These are phyloP conservation scores for Psittacula derbiana DNA, from an alignment of 2,797 vertebrate genomes.

Conservation along the genomic window DNA sequence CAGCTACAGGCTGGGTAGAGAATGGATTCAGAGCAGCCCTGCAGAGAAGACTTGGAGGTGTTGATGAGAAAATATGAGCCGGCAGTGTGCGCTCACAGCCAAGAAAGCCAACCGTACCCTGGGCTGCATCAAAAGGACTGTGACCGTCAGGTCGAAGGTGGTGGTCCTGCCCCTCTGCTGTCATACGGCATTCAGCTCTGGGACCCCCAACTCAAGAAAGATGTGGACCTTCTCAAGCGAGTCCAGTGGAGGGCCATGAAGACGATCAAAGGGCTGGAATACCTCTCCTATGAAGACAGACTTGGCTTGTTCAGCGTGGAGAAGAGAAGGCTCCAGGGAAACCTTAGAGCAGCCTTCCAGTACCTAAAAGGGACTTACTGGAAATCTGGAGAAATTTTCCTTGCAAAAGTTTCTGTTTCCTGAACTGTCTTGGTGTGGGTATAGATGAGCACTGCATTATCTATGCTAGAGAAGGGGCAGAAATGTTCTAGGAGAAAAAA, in stretches of 20 bases:
- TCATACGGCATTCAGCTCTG: background rate
- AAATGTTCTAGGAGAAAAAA: background rate
- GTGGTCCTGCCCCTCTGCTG: background rate
- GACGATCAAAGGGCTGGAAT: background rate
- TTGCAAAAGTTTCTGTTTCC: background rate
- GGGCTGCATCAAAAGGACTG: background rate
- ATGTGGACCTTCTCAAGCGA: background rate
- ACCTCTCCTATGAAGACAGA: background rate
- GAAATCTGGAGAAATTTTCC: background rate
- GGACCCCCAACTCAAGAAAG: background rate
- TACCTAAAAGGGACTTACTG: background rate
- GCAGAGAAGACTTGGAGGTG: background rate
- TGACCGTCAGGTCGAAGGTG: background rate
- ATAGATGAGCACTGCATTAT: background rate
- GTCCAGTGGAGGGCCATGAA: background rate
- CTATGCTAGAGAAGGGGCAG: background rate
- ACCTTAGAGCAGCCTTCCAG: background rate
- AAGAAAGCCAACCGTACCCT: background rate
- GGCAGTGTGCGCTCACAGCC: background rate
- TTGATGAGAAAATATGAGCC: background rate
- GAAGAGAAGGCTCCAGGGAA: background rate
- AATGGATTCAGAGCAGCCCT: background rate
- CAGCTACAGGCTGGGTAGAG: background rate
- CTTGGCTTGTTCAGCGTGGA: background rate
- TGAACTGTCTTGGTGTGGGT: background rate